phyloP scores from a whole-genome alignment of 2,113 vertebrate genomes.

The Peromyscus polionotus region DNA sequence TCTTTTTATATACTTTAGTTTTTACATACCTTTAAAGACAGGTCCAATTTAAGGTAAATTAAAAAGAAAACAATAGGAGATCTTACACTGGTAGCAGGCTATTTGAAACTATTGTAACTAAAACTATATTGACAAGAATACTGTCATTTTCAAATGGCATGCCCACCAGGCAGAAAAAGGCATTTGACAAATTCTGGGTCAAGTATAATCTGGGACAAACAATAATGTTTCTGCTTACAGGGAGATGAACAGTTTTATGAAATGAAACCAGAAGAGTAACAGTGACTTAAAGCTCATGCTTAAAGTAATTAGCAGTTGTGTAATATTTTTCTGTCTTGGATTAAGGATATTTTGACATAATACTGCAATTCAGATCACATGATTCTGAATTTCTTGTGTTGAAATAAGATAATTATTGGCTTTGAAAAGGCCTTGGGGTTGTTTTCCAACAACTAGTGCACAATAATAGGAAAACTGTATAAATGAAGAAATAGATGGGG shows the following conservation, averaged over 20 bases:
- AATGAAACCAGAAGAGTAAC: neutral
- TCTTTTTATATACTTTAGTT: neutral
- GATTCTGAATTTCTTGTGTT: neutral
- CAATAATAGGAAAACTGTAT: neutral
- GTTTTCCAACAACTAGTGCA: neutral
- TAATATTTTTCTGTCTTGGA: neutral
- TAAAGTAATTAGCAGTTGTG: slow-evolving; percentile 1
- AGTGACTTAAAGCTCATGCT: neutral
- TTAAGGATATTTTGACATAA: slow-evolving; percentile 55
- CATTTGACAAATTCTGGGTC: neutral
- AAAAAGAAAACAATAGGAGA: neutral
- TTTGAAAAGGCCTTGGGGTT: neutral
- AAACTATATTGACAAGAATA: neutral
- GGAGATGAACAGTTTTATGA: neutral
- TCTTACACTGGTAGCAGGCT: neutral
- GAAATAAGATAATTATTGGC: neutral
- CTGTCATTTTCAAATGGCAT: neutral
- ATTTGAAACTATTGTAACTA: neutral
- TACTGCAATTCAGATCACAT: slow-evolving; percentile 18
- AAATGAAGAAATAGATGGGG: neutral
- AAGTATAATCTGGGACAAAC: neutral
- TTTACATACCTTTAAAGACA: neutral
- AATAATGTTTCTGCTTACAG: neutral
- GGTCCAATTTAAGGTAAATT: neutral
- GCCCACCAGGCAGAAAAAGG: neutral